Base-by-base conservation (phyloP, 2,797 vertebrate species). In the Rhincodon typus region DNA sequence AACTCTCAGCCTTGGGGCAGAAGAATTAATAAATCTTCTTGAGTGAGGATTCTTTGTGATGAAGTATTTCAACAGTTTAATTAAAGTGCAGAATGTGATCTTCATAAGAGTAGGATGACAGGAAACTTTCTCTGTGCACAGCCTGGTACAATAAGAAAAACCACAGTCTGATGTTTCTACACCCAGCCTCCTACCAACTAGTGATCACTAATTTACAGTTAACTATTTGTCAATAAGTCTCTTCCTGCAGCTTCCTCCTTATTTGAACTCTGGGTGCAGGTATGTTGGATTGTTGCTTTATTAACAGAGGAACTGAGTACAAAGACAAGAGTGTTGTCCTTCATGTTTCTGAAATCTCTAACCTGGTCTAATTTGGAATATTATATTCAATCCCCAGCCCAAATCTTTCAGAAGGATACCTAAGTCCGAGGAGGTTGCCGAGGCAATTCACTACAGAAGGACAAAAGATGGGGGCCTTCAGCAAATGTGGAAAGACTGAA, bases 1-100 rank as follows among this genome's bases (percentile, higher is more conserved):
- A 93, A 42, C 62, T 67, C 66, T 25, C 38, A 12, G 90, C 90
- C 90, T 93, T 93, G 90, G 66, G 66, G 90, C 62, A 93, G 62
- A 93, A 69, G 90, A 93, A 93, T 93, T 93, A 93, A 93, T 93
- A 93, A 93, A 93, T 93, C 90, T 93, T 69, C 90, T 93, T 13
- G 66, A 42, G 90, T 69, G 90, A 69, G n/a, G 62, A 93, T 23
- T 93, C 90, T 69, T 62, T 93, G 66, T 69, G 90, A 93, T 93
- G 90, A 93, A 66, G 90, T 93, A 42, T 93, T 69, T 93, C 66
- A 93, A 21, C 66, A 93, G 69, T 93, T 93, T 93, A 93, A 93
- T 93, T 93, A 69, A 93, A 66, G 46, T 69, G n/a, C 66, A 93
- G 90, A 93, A 93, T 93, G 66, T 69, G 66, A 93, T 93, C 66